Evolutionary conservation across 64 coral and sea anemone genomes (phyloP).

Genomic region (Exaiptasia diaphana): DNA sequence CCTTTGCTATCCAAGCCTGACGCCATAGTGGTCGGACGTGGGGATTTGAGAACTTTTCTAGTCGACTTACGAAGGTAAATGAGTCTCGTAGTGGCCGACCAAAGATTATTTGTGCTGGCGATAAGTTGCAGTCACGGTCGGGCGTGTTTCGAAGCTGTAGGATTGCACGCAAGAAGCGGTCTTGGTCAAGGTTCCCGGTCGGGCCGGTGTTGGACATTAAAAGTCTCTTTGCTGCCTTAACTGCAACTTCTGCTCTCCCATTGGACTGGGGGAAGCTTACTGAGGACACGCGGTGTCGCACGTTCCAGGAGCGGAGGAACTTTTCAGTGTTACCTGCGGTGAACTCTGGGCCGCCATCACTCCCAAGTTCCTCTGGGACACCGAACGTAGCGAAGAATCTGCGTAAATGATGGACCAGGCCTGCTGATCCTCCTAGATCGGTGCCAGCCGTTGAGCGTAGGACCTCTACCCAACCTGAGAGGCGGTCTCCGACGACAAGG

Average conservation of each 20-base stretch:
- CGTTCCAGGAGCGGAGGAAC: slow-evolving; percentile 44
- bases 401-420: not conserved
- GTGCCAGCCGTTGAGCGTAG: slow-evolving; percentile 27
- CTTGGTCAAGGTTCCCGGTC: slow-evolving; percentile 40
- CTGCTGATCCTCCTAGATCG: slow-evolving; percentile 15
- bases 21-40: slow-evolving; percentile 39
- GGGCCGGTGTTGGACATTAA: slow-evolving; percentile 64
- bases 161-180: slow-evolving; percentile 49
- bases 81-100: slow-evolving; percentile 29
- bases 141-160: slow-evolving; percentile 52
- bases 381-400: not conserved
- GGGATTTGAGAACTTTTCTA: slow-evolving; percentile 52
- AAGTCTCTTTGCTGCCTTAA: not conserved
- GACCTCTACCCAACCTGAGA: slow-evolving; percentile 44
- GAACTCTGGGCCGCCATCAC: slow-evolving; percentile 25
- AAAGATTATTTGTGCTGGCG: slow-evolving; percentile 40
- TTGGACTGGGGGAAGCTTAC: slow-evolving; percentile 50
- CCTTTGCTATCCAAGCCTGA: slow-evolving; percentile 56
- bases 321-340: slow-evolving; percentile 11
- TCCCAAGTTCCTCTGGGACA: slow-evolving; percentile 11
- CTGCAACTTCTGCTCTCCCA: slow-evolving; percentile 56
- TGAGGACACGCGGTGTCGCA: slow-evolving; percentile 34
- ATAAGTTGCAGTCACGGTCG: slow-evolving; percentile 53
- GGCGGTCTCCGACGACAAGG: not conserved
- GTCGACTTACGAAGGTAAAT: slow-evolving; percentile 19